These are phyloP conservation scores for Pelobates cultripes DNA, from an alignment of 2,797 vertebrate species.

Conservation along the genomic window DNA sequence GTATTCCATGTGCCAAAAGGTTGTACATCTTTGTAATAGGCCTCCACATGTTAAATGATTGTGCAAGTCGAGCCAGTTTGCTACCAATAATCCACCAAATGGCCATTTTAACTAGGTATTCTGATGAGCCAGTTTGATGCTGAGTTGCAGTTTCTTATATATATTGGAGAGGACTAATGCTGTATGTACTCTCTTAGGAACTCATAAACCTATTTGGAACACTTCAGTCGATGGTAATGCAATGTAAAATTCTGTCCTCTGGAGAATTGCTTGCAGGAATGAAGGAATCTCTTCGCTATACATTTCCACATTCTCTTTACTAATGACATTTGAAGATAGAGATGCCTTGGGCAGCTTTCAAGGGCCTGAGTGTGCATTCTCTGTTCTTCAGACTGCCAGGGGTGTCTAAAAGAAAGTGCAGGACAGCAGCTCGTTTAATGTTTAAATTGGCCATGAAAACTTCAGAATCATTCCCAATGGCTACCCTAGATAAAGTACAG, in stretches of 20 bases:
- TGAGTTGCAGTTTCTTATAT: constrained; percentile 3
- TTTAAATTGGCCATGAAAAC: constrained; percentile 48
- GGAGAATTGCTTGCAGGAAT: constrained; percentile 22
- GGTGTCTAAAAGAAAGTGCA: constrained; percentile 24
- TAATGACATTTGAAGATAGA: constrained; percentile 36
- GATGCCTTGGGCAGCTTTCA: constrained; percentile 27
- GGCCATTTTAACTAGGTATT: background rate
- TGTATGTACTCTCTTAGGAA: constrained; percentile 27
- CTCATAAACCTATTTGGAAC: constrained; percentile 20
- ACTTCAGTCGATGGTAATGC: constrained; percentile 41
- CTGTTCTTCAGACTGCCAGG: constrained; percentile 27
- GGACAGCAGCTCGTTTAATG: constrained; percentile 31
- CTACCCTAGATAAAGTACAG: constrained; percentile 31
- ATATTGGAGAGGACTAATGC: constrained; percentile 2
- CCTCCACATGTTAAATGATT: no score
- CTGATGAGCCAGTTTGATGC: background rate
- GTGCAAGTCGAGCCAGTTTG: background rate
- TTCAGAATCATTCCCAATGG: constrained; percentile 39
- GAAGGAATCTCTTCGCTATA: constrained; percentile 40
- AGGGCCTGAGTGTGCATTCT: constrained; percentile 5
- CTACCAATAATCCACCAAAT: constrained; percentile 4
- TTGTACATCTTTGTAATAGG: no score
- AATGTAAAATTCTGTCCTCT: constrained; percentile 35
- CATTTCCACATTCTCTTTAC: constrained; percentile 25
- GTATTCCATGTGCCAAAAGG: no score